Evolutionary conservation across 2,888 invertebrate species (phyloP).

Genomic region (Xylophagus ater): DNA sequence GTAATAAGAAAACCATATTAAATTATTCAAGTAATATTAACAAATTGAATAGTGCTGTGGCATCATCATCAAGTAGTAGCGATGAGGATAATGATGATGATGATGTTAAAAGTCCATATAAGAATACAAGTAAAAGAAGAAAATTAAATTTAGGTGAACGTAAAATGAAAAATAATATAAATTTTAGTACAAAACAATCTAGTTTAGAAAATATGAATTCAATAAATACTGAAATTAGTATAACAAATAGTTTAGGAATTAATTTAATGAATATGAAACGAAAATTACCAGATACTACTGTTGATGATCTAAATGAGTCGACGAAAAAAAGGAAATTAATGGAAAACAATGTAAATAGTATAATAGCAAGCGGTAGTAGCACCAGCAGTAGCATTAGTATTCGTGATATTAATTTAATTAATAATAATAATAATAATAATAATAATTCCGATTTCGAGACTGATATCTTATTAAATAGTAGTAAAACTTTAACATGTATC

Average conservation of each 20-base stretch:
- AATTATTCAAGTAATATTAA: conserved; percentile 14
- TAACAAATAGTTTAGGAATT: conserved; percentile 9
- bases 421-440: neutral
- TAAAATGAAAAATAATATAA: conserved; percentile 7
- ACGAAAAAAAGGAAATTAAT: neutral
- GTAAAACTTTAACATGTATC: too few species aligned
- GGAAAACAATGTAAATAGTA: too few species aligned
- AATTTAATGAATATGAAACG: conserved; percentile 12
- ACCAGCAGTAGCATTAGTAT: neutral
- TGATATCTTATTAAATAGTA: too few species aligned
- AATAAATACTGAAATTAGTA: too few species aligned
- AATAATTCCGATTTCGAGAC: too few species aligned
- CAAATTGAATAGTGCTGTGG: conserved; percentile 15
- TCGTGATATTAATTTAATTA: neutral
- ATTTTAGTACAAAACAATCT: conserved; percentile 13
- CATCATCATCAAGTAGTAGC: conserved; percentile 17
- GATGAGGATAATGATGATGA: conserved; percentile 13
- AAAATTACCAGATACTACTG: conserved; percentile 1
- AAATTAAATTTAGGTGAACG: conserved; percentile 6
- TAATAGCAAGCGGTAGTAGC: too few species aligned
- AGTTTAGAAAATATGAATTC: conserved; percentile 13
- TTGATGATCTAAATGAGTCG: neutral
- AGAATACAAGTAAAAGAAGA: conserved; percentile 6
- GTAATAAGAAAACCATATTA: conserved; percentile 10
- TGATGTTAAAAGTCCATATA: neutral